These are phyloP conservation scores for Agonopterix subpropinquella DNA, from an alignment of 2,888 invertebrate species.

Conservation along the genomic window DNA sequence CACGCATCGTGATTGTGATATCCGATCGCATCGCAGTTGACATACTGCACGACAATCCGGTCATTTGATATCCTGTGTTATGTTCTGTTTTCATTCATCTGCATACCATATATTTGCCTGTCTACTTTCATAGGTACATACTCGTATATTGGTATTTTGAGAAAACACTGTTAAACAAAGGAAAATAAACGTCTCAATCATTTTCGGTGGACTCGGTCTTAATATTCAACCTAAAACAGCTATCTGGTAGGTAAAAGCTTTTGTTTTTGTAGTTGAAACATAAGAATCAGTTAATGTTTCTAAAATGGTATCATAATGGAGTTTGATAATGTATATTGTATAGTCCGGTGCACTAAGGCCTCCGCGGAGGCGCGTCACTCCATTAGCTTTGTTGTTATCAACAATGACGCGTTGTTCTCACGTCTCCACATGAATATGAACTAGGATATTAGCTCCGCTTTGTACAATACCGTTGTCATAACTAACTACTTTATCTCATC, in stretches of 20 bases:
- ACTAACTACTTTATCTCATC: constrained; percentile 36
- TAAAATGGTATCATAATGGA: constrained; percentile 8
- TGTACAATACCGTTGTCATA: constrained; percentile 28
- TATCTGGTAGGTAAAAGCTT: no score
- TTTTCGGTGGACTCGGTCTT: no score
- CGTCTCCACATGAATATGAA: constrained; percentile 37
- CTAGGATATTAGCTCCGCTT: constrained; percentile 39
- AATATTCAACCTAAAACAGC: no score
- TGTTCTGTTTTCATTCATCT: constrained; percentile 21
- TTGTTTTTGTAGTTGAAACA: no score
- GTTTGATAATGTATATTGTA: constrained; percentile 15
- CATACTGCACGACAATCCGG: constrained; percentile 39
- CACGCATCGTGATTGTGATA: constrained; percentile 58
- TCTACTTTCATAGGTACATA: constrained; percentile 2
- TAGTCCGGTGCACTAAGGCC: constrained; percentile 7
- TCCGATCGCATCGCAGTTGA: constrained; percentile 40
- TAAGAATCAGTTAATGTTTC: neutral
- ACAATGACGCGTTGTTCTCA: constrained; percentile 50
- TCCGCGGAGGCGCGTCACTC: neutral
- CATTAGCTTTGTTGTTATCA: constrained; percentile 10
- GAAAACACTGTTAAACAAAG: no score
- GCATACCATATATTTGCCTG: constrained; percentile 15
- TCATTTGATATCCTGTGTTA: constrained; percentile 31
- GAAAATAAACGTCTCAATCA: no score
- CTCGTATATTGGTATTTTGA: no score